These are phyloP conservation scores for Xestobium rufovillosum DNA, from an alignment of 2,888 invertebrate species.

Conservation along the genomic window DNA sequence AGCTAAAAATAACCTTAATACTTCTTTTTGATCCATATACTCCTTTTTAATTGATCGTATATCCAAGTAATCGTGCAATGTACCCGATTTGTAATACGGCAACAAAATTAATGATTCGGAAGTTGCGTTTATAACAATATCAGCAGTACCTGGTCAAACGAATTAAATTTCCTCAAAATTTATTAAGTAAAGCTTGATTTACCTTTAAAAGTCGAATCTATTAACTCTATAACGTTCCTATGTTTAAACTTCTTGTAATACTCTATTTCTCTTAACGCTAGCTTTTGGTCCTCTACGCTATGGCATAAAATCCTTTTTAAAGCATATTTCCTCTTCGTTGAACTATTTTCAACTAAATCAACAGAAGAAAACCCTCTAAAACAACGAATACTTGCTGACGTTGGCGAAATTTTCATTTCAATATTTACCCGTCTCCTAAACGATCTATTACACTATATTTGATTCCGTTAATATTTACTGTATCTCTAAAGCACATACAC, in stretches of 20 bases:
- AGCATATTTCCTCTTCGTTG: slow-evolving; percentile 61
- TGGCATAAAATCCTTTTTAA: slow-evolving; percentile 77
- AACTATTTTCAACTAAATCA: slow-evolving; percentile 62
- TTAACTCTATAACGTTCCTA: slow-evolving; percentile 63
- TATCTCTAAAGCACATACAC: slow-evolving; percentile 69
- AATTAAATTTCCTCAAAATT: slow-evolving; percentile 11
- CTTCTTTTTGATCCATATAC: slow-evolving; percentile 55
- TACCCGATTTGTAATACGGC: slow-evolving; percentile 73
- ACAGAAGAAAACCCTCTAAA: slow-evolving; percentile 75
- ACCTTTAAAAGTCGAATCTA: slow-evolving; percentile 60
- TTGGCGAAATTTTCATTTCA: slow-evolving; percentile 9
- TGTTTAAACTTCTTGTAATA: slow-evolving; percentile 63
- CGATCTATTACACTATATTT: slow-evolving; percentile 62
- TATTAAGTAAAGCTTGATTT: slow-evolving; percentile 17
- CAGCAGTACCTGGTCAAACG: slow-evolving; percentile 51
- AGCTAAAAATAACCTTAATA: slow-evolving; percentile 62
- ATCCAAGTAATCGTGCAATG: slow-evolving; percentile 62
- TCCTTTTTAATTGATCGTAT: slow-evolving; percentile 50
- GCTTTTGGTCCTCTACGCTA: slow-evolving; percentile 65
- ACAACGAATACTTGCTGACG: slow-evolving; percentile 18
- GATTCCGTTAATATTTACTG: slow-evolving; percentile 60
- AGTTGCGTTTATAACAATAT: slow-evolving; percentile 58
- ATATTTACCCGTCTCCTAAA: slow-evolving; percentile 66
- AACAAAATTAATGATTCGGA: slow-evolving; percentile 67
- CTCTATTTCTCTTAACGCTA: slow-evolving; percentile 65